Evolutionary conservation across 2,888 invertebrate genomes (phyloP), one percentile per base, ranked within the genome.

Genomic region (Erebia palarica): DNA sequence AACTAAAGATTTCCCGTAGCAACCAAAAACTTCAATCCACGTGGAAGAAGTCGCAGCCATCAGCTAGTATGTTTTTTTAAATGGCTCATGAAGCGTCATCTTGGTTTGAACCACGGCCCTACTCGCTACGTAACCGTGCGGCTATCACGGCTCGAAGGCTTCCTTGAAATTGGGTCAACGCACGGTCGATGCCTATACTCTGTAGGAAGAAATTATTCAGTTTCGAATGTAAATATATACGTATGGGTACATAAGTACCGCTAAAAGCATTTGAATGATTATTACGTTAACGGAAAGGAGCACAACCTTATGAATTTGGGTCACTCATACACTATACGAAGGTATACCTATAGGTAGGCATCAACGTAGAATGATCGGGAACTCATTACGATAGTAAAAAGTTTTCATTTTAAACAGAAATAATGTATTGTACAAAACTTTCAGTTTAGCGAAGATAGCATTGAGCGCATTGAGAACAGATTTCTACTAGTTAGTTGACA

Each of bases 401-500:
- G 21, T 65, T 65, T 58, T 47, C 44, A 21, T 66, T 57, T 44
- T 42, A 47, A 57, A 16, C 42, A 66, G 14, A 72, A 49, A 63
- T n/a, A 72, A 64, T 70, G 57, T 68, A 73, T 68, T 70, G 53
- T 67, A 27, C 58, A 68, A 68, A 73, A 73, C 47, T 70, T 63
- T 63, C 64, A 65, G 70, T 60, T 68, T 59, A 57, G 68, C 61
- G 42, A 67, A 67, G 59, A 67, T 64, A 70, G 66, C 66, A 66
- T 74, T 73, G 63, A 58, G 18, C 61, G 74, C 70, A 70, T 76
- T 76, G 76, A 73, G 73, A 79, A 76, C 76, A 78, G 78, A 76
- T 78, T 77, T 74, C 77, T 76, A 75, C 77, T 77, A 87, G 89
- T 89, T 88, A 87, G 88, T 88, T 86, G 86, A 88, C 86, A 86